Evolutionary conservation across 2,888 invertebrate species (phyloP), one percentile per base, ranked within the genome.

Genomic region (Coenonympha glycerion): DNA sequence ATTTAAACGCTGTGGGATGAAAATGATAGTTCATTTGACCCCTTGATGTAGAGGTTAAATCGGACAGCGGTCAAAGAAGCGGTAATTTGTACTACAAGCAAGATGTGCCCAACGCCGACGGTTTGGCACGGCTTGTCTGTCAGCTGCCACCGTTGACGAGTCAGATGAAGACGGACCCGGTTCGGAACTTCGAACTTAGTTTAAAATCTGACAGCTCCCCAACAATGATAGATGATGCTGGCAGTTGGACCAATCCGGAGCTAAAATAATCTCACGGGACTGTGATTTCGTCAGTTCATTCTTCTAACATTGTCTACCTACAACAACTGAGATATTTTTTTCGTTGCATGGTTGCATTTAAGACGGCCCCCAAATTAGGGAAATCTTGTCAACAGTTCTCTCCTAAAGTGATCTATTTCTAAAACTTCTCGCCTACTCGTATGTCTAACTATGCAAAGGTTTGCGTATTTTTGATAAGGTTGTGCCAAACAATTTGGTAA

Each of bases 111-210:
- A 61, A 64, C 64, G 69, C 69, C 64, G 71, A 69, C 75, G 69
- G 58, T 22, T 40, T 50, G 76, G 79, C 81, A 77, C 71, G 71
- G 63, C 60, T 66, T 65, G 79, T 79, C 82, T 73, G 68, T 82
- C 83, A 82, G 60, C 76, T 77, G 85, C 79, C 82, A 78, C 65
- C 62, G 68, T 63, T 68, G 76, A 76, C 73, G 58, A 57, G 60
- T 60, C 59, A 62, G 60, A 60, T 22, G 24, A 24, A 39, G 9
- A 11, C 58, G 69, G 71, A 66, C 72, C 65, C 75, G 72, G 55
- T 49, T 55, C 56, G 49, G 54, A 55, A 72, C 53, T 49, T 55
- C 56, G 49, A 55, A 55, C 60, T 51, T 55, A 56, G 63, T 58
- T 59, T 58, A 56, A 60, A 58, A 52, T 55, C 59, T 53, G 63